A percentile compares a stretch with the other conserved stretches of the same genome.
Evolutionary conservation across 2,888 invertebrate genomes (phyloP).

Genomic region (Drosophila maculinotata): DNA sequence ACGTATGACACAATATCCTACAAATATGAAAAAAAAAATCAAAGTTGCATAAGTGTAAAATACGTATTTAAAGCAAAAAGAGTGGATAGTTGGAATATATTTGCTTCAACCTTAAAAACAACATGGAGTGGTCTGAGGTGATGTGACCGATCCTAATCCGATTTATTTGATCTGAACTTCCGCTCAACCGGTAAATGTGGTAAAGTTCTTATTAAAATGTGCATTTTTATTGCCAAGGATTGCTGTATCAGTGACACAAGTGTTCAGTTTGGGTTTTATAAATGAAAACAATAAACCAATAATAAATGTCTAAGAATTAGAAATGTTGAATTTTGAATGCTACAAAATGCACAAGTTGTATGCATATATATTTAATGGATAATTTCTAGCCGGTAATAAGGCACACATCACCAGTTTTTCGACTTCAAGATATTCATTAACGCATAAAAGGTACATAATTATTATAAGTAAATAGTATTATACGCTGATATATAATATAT

Average conservation of each 20-base stretch:
- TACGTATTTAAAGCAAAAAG: constrained; percentile 3
- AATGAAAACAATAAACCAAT: no score
- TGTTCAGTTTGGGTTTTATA: no score
- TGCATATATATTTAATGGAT: constrained; percentile 1
- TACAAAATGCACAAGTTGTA: no score
- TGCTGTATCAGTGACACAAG: background rate
- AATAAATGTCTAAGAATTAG: no score
- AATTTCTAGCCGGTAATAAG: constrained; percentile 11
- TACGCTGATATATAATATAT: no score
- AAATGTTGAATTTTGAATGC: no score
- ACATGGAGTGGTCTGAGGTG: constrained; percentile 24
- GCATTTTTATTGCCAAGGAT: constrained; percentile 15
- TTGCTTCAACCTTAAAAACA: constrained; percentile 1
- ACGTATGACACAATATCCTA: background rate
- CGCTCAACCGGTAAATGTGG: constrained; percentile 50
- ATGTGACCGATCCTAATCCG: constrained; percentile 52
- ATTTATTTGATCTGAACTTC: constrained; percentile 54
- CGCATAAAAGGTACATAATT: constrained; percentile 29
- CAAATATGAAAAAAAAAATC: constrained; percentile 12
- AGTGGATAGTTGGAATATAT: background rate
- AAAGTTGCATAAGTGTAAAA: constrained; percentile 2
- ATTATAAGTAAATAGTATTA: no score
- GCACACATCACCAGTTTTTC: constrained; percentile 27
- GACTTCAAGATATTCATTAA: constrained; percentile 29
- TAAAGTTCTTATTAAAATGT: constrained; percentile 19